Evolutionary conservation across 2,888 invertebrate genomes (phyloP), one percentile per base, ranked within the genome.

Genomic region (Drosophila atripex): DNA sequence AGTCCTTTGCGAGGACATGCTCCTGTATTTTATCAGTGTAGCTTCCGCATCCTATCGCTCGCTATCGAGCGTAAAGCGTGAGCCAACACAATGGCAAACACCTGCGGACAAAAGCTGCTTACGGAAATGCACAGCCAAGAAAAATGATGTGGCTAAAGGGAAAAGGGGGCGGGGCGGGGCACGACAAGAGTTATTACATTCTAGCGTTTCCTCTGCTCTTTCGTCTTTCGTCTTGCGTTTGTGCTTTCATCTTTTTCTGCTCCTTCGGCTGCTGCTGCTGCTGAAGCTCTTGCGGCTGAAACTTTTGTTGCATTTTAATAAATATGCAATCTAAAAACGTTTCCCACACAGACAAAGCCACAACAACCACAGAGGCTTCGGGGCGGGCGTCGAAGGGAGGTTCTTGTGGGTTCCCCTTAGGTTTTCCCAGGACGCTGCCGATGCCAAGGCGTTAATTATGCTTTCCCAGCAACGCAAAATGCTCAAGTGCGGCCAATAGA

Each of bases 21-120:
- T 35, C 7, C n/a, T 6, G 14, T 35, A 35, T 35, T 54, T 30
- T 39, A 14, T 4, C 6, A 65, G 35, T 65, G 66, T 11, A 14
- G 7, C 30, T n/a, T 28, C 32, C 16, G 6, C 41, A 35, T 21
- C 28, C 50, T 35, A 50, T 28, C 49, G 43, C 28, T 16, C 47
- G 65, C 72, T 73, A 76, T 59, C 51, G 71, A 59, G 65, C 66
- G 47, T 72, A 66, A 77, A 76, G 77, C 77, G 86, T 86, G 75
- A 77, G 73, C 80, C 76, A 85, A 88, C 84, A 85, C 88, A 85
- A 84, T 69, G 71, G 88, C 78, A 64, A 88, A 88, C 84, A 84
- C 84, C 84, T 88, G 84, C 88, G 84, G 72, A 86, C 87, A 72
- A 88, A 86, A 84, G 80, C 88, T 64, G 88, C 88, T 88, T 84